A percentile compares a stretch with the other conserved stretches of the same genome.
Evolutionary conservation across 2,888 invertebrate genomes (phyloP).

Genomic region (Eupeodes luniger): DNA sequence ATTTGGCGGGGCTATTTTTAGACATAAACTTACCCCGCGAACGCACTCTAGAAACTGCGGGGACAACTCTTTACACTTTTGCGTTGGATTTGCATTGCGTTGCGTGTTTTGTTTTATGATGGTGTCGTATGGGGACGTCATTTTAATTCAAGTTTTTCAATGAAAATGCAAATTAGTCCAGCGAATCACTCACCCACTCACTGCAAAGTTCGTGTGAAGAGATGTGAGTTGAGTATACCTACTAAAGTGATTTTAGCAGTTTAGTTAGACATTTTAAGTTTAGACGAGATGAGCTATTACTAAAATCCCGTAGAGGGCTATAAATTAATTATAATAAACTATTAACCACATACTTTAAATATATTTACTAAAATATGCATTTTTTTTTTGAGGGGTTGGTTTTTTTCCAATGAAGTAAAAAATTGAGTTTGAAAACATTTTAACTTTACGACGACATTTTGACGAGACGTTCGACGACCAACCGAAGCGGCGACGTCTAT

Average conservation of each 20-base stretch:
- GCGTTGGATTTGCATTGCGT: conserved; percentile 31
- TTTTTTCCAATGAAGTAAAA: neutral
- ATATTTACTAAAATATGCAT: neutral
- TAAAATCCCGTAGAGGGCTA: conserved; percentile 10
- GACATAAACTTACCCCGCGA: conserved; percentile 30
- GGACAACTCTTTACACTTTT: conserved; percentile 26
- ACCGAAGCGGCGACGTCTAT: neutral
- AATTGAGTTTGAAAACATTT: conserved; percentile 6
- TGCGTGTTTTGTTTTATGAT: neutral
- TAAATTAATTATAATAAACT: conserved; percentile 17
- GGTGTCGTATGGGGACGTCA: conserved; percentile 34
- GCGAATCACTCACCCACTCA: neutral
- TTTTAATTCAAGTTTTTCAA: conserved; percentile 47
- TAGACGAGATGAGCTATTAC: conserved; percentile 1
- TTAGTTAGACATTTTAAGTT: neutral
- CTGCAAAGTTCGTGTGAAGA: neutral
- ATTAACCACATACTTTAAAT: neutral
- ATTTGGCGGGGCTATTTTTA: conserved; percentile 67
- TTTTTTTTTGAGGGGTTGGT: neutral
- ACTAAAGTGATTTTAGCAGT: conserved; percentile 34
- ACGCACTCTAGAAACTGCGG: conserved; percentile 51
- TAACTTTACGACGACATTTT: neutral
- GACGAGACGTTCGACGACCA: neutral
- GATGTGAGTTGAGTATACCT: neutral
- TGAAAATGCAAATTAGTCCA: conserved; percentile 54